Percentiles rank a stretch among this genome's conserved stretches.
These are phyloP conservation scores for Aphrocallistes beatrix DNA, from an alignment of 37 sponge, comb jelly and placozoan genomes.

Conservation along the genomic window DNA sequence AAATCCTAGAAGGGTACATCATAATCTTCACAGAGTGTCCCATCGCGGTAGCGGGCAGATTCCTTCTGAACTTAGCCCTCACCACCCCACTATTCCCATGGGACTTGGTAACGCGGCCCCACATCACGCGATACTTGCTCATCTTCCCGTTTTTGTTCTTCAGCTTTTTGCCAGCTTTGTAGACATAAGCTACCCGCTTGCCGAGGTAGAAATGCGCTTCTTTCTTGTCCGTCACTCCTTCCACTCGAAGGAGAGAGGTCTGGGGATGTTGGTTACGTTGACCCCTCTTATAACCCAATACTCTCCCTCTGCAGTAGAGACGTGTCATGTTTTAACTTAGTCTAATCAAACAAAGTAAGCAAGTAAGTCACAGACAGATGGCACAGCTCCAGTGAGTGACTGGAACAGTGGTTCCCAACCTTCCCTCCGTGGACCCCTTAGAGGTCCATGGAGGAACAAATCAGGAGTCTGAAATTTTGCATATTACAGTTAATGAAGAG, in stretches of 20 bases:
- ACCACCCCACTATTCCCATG: slow-evolving; percentile 97
- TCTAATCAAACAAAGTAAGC: no score
- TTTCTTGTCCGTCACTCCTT: slow-evolving; percentile 62
- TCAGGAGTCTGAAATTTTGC: no score
- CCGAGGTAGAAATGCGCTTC: slow-evolving; percentile 86
- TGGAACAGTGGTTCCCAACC: no score
- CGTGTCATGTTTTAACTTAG: neutral
- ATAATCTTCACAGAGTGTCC: slow-evolving; percentile 66
- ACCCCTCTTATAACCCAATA: slow-evolving; percentile 79
- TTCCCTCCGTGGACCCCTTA: no score
- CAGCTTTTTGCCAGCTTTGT: slow-evolving; percentile 31
- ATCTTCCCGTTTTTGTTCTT: slow-evolving; percentile 31
- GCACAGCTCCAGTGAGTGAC: no score
- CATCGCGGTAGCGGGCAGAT: slow-evolving; percentile 81
- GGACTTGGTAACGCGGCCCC: slow-evolving; percentile 80
- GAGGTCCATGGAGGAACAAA: no score
- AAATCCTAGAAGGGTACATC: slow-evolving; percentile 1
- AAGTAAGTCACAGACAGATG: no score
- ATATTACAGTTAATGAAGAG: no score
- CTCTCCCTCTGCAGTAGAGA: slow-evolving; percentile 83
- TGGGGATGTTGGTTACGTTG: slow-evolving; percentile 63
- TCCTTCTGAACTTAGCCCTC: slow-evolving; percentile 79
- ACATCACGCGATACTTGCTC: slow-evolving; percentile 84
- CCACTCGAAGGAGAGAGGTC: slow-evolving; percentile 79
- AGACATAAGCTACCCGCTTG: slow-evolving; percentile 86